Base-by-base conservation (phyloP, 2,888 invertebrate species). In the Caradrina kadenii region DNA sequence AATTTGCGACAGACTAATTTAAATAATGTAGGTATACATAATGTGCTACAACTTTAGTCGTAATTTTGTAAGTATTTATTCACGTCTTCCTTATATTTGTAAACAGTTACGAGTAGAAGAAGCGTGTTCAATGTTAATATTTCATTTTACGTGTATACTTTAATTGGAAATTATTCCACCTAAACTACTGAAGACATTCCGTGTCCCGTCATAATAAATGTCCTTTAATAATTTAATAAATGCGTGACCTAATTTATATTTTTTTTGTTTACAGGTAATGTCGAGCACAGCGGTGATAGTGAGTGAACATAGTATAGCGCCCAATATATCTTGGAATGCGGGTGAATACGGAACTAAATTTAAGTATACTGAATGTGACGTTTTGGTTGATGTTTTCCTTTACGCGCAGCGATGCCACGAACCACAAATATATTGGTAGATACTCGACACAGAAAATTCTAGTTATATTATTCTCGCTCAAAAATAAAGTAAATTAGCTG, bases 201-300 rank as follows among this genome's bases (percentile, higher is more conserved):
- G 73, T 67, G 59, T 45, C 19, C 31, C 26, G 15, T 64, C 53
- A 60, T 50, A 53, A 58, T 78, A 68, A 68, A 79, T 39, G 45
- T 62, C 53, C 31, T 78, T 67, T 15, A 21, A 26, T 58, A 39
- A 64, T 76, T 69, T 61, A 54, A 50, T 73, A 73, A 58, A 78
- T 48, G n/a, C 45, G 50, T 79, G 63, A 52, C 53, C 70, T 77
- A 70, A 77, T 73, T 65, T 58, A 11, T 45, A 4, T 45, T 66
- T 56, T 67, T 73, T 71, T 64, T 77, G 11, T 26, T 79, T 66
- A 6, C 76, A 78, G 78, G 78, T 78, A 78, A 61, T 59, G 22
- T 42, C 61, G n/a, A 70, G 61, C 17, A 52, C 42, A 61, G 13
- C 17, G 21, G 49, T 76, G 49, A 22, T 50, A 50, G 60, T 70